Base-by-base conservation (phyloP, 2,797 vertebrate species). In the Podarcis lilfordi region DNA sequence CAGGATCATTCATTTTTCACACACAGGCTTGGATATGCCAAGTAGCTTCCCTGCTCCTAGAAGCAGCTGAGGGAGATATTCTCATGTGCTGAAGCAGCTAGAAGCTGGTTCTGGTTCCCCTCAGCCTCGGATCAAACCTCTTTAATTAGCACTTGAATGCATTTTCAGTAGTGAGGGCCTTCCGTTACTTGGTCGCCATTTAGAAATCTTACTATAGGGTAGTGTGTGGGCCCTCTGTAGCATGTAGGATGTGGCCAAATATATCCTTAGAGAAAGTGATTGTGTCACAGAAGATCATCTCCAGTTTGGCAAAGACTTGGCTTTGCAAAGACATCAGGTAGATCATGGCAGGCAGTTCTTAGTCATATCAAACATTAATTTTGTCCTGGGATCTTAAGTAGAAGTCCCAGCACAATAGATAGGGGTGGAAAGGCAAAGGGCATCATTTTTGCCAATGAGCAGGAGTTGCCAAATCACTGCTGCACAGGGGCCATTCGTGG, bases 91-190 rank as follows among this genome's bases (percentile, higher is more conserved):
- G 86, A 88, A 93, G 91, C 89, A 66, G 81, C 66, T 88, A 90
- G 64, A 89, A 81, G 85, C 86, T 93, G 89, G 88, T 88, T 86
- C 85, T 86, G 0, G 88, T 93, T 84, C 40, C 72, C 91, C 86
- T 94, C 91, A 92, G 91, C 25, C 89, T 90, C 69, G 88, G 43
- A 92, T 89, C 23, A 0, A 93, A 90, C 91, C 94, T 59, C 27
- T 92, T 93, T 93, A 90, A 89, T 85, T 93, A 94, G 86, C 84
- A 82, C 93, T 93, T 92, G 91, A 91, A 90, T 93, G 88, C 92
- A 90, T 88, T 81, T 43, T 90, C 93, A 93, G 93, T 90, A 89
- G 84, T 79, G 82, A 93, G 82, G 84, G 80, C 91, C 81, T 66
- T 86, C 8, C 9, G 29, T 40, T 76, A 17, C 29, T 77, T 9